Evolutionary conservation across 2,888 invertebrate species (phyloP).

Genomic region (Schizaphis graminum): DNA sequence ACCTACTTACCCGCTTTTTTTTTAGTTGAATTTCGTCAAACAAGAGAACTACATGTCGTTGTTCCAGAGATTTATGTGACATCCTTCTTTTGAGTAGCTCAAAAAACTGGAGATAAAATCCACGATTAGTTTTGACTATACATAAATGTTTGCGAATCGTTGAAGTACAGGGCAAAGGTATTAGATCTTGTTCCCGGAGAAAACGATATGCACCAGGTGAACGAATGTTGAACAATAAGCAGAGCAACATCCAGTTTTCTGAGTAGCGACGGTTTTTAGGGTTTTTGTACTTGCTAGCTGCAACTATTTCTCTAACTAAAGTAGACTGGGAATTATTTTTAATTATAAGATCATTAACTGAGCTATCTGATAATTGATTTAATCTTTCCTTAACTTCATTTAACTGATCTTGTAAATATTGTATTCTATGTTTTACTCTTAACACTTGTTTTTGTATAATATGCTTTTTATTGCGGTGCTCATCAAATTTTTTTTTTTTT

Average conservation of each 20-base stretch:
- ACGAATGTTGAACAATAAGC: neutral
- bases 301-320: constrained; percentile 8
- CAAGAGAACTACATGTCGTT: constrained; percentile 3
- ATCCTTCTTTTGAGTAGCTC: constrained; percentile 18
- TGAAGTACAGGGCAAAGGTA: neutral
- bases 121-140: constrained; percentile 5
- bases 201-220: neutral
- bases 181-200: neutral
- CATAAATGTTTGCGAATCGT: neutral
- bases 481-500: constrained; percentile 10
- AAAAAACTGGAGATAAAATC: constrained; percentile 28
- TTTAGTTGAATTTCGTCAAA: constrained; percentile 25
- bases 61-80: neutral
- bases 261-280: neutral
- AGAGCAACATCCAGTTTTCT: constrained; percentile 22
- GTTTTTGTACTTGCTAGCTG: constrained; percentile 2
- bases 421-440: neutral
- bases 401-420: constrained; percentile 12
- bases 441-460: constrained; percentile 29
- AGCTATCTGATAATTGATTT: neutral
- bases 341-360: neutral
- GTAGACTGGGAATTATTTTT: constrained; percentile 14
- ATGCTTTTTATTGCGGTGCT: neutral
- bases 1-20: too few species aligned
- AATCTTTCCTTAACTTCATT: constrained; percentile 18